Base-by-base conservation (phyloP, 2,888 invertebrate species). In the Lagria hirta region DNA sequence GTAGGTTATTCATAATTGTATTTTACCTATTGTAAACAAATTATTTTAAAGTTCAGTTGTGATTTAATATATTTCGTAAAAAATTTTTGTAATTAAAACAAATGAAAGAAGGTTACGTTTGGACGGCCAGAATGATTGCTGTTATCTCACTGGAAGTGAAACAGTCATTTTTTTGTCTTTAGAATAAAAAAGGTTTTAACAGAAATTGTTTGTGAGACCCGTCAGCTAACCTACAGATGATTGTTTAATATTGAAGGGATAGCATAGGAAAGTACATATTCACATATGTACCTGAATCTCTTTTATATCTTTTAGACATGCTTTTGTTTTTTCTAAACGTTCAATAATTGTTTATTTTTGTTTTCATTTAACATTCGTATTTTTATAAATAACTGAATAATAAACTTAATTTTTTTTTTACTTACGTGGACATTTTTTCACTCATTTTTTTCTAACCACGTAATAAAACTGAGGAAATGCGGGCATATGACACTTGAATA, bases 261-360 rank as follows among this genome's bases (percentile, higher is more conserved):
- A 48, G 48, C 49, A 52, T 51, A 56, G 54, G 51, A 55, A 58
- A 63, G 66, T 67, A 65, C 66, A 68, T 66, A 67, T 66, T 61
- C 53, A 55, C 57, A 57, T 67, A 68, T 66, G 66, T 68, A 69
- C 66, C 66, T 67, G 69, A 67, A 64, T 59, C 55, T 58, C 44
- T 13, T 17, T 20, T 4, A n/a, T n/a, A 15, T 41, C 41, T 11
- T 26, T 41, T 37, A 26, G n/a, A n/a, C n/a, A 32, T 43, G 16
- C 21, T 33, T 42, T 42, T 7, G n/a, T 3, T 23, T 28, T n/a
- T n/a, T n/a, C n/a, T n/a, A n/a, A 17, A 7, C 12, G 26, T 7
- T n/a, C 20, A 6, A 18, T 6, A 4, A 26, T 4, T 20, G 11
- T 22, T 16, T 35, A 10, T 6, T 4, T 18, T 22, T 22, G 2